Evolutionary conservation across 2,797 vertebrate species (phyloP).

Genomic region (Propithecus deckenii): DNA sequence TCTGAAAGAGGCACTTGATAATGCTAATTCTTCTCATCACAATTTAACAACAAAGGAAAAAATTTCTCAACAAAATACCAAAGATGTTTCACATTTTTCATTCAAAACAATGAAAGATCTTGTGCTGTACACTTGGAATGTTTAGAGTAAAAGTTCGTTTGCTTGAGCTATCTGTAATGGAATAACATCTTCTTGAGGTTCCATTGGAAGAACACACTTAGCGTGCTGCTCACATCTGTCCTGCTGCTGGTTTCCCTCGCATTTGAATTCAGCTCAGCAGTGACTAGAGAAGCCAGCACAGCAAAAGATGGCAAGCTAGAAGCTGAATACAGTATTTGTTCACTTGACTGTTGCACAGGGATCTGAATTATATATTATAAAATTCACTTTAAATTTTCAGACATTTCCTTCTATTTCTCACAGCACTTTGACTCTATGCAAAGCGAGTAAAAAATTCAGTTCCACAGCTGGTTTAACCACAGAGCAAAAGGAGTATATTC

Average conservation of each 20-base stretch:
- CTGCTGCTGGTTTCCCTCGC: not conserved
- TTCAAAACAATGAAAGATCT: not conserved
- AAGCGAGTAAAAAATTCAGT: not conserved
- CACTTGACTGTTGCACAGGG: not conserved
- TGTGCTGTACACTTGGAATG: not conserved
- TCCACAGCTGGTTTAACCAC: not conserved
- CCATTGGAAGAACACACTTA: not conserved
- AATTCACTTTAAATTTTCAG: not conserved
- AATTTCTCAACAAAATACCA: not conserved
- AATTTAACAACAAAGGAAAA: not conserved
- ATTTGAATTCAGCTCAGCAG: conserved; percentile 42
- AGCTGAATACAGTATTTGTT: not conserved
- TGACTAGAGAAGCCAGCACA: not conserved
- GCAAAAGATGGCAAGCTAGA: not conserved
- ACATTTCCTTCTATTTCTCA: not conserved
- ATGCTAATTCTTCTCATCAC: not conserved
- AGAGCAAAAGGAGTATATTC: not conserved
- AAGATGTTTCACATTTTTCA: not conserved
- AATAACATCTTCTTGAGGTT: conserved; percentile 8
- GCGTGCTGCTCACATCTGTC: not conserved
- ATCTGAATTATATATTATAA: not conserved
- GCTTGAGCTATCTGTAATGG: not conserved
- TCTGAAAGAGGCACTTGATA: not conserved
- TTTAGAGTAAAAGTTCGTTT: not conserved
- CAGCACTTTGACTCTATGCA: not conserved